Percentiles rank a stretch among this genome's conserved stretches.
phyloP scores from a whole-genome alignment of 2,888 invertebrate species.

The Leptopilina syphax region DNA sequence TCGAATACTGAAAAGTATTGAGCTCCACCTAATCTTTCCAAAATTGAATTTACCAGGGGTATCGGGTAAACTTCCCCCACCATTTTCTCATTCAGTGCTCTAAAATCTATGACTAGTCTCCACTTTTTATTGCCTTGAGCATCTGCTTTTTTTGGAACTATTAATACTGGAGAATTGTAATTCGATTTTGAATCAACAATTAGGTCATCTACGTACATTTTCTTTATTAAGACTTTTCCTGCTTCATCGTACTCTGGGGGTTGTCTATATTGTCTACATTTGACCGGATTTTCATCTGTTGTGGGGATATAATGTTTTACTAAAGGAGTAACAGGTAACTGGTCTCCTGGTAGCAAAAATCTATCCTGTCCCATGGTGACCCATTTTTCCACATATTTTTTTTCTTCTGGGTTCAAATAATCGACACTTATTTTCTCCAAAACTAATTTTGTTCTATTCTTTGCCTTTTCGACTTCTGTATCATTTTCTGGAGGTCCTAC shows the following conservation, averaged over 20 bases:
- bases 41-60: neutral
- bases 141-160: neutral
- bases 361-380: no score
- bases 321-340: no score
- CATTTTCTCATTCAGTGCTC: neutral
- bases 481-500: neutral
- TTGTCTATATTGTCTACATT: no score
- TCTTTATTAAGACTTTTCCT: neutral
- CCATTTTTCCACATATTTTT: no score
- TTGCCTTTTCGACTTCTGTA: neutral
- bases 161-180: neutral
- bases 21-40: neutral
- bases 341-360: no score
- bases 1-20: constrained; percentile 51
- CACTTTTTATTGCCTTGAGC: neutral
- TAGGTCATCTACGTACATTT: neutral
- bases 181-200: neutral
- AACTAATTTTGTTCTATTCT: no score
- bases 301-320: no score
- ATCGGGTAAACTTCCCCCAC: neutral
- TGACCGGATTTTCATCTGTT: no score
- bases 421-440: no score
- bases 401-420: no score
- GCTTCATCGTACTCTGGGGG: neutral
- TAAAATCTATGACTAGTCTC: neutral